Base-by-base conservation (phyloP, 2,888 invertebrate species). In the Xestia ashworthii region DNA sequence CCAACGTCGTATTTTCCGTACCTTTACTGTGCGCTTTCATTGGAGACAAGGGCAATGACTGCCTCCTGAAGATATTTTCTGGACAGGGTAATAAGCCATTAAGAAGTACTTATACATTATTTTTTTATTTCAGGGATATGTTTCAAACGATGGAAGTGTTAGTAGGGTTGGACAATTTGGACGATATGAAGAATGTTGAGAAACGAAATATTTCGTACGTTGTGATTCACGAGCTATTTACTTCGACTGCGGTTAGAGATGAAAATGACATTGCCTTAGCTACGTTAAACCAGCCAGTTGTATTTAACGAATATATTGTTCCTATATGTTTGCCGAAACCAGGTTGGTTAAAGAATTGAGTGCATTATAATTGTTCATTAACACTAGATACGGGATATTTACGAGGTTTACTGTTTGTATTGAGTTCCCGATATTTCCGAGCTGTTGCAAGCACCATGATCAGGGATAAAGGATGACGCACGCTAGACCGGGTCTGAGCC, bases 261-360 rank as follows among this genome's bases (percentile, higher is more conserved):
- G 97, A 96, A 73, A 97, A 97, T 83, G 97, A 97, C 86, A 97
- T 97, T 64, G 97, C 97, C 0, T 92, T 97, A 32, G 95, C 97
- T 0, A 97, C 95, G 64, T 85, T 97, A 4, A 89, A 93, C 50
- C 64, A 85, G 14, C 95, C 96, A 1, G 93, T 97, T 0, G 41
- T 71, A n/a, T 97, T 97, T 82, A 92, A 93, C 65, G 90, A 93
- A 0, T 93, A 90, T 3, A 95, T 97, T 22, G 85, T 91, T n/a
- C 97, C 97, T 0, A 93, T 97, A 80, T 97, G 97, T 88, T 92
- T 97, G 66, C 97, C 97, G 41, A 77, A 88, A 68, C 93, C 95
- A 89, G 95, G 97, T 97, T 88, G 84, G 91, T 89, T 62, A 11
- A 5, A 14, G 1, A n/a, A n/a, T 32, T 64, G 12, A 50, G n/a